A percentile compares a stretch with the other conserved stretches of the same genome.
phyloP scores from a whole-genome alignment of 2,888 invertebrate species.

The Catonia carolina region DNA sequence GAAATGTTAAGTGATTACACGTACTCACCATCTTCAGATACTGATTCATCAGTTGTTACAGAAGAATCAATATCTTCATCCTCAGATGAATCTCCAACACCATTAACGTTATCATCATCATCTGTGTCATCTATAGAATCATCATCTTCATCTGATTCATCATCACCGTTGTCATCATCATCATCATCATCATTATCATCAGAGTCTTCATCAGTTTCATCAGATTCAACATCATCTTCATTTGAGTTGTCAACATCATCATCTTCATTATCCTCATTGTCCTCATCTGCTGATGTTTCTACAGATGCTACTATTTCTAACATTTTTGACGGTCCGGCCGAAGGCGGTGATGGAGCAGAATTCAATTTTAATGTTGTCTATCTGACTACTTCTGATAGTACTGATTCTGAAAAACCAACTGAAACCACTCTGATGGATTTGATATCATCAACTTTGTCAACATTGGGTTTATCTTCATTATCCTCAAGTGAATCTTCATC shows the following conservation, averaged over 20 bases:
- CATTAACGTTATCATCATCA: background rate
- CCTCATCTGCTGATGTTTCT: background rate
- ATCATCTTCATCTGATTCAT: background rate
- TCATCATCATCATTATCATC: slow-evolving; percentile 23
- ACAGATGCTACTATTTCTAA: slow-evolving; percentile 25
- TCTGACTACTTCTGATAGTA: slow-evolving; percentile 28
- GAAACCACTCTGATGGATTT: slow-evolving; percentile 30
- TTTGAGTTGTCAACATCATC: slow-evolving; percentile 30
- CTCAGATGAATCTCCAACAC: background rate
- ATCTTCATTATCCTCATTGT: slow-evolving; percentile 10
- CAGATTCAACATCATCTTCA: slow-evolving; percentile 10
- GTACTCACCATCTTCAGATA: background rate
- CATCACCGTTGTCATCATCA: slow-evolving; percentile 20
- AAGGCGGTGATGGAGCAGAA: slow-evolving; percentile 25
- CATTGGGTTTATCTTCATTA: slow-evolving; percentile 21
- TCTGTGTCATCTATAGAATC: background rate
- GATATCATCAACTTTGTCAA: slow-evolving; percentile 8
- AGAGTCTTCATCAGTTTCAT: background rate
- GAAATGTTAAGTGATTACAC: background rate
- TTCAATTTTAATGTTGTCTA: slow-evolving; percentile 30
- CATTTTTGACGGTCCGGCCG: too few relatives aligned
- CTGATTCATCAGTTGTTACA: background rate
- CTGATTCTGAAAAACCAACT: slow-evolving; percentile 26
- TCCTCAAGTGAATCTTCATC: slow-evolving; percentile 26
- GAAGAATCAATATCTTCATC: background rate